Conservation (phyloP, 2,797 vertebrate species). For the Phalloptychus januarius region DNA sequence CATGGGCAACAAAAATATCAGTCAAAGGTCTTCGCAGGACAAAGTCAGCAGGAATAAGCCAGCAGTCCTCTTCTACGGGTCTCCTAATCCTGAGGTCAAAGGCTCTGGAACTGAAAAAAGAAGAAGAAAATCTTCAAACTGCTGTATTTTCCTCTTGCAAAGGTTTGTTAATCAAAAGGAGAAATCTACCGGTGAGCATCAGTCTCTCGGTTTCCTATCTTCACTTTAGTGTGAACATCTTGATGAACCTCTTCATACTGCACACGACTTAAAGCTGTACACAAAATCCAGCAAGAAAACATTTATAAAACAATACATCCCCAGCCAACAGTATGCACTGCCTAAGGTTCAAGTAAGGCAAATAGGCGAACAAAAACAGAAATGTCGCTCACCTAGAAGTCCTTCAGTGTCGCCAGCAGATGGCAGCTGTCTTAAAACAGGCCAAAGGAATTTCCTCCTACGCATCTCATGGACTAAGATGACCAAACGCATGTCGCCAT, state of each 20-base stretch:
- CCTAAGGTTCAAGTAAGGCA: background rate
- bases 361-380: background rate
- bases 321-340: background rate
- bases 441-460: conserved; percentile 68
- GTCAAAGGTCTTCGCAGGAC: conserved; percentile 54
- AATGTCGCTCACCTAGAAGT: conserved; percentile 67
- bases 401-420: conserved; percentile 42
- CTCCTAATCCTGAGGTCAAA: conserved; percentile 52
- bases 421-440: conserved; percentile 55
- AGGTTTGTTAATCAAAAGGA: background rate
- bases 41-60: conserved; percentile 50
- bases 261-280: conserved; percentile 56
- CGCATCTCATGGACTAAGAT: conserved; percentile 58
- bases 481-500: conserved; percentile 44
- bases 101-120: conserved; percentile 33
- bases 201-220: conserved; percentile 54
- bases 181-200: conserved; percentile 33
- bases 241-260: conserved; percentile 54
- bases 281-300: background rate
- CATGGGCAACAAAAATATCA: conserved; percentile 50
- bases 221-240: conserved; percentile 41
- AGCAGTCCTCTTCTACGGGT: conserved; percentile 41
- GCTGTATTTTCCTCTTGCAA: background rate
- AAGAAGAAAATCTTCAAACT: background rate
- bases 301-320: background rate